A percentile compares a stretch with the other conserved stretches of the same genome.
phyloP scores from a whole-genome alignment of 1,140 invertebrate species.

The Saccostrea cuccullata region DNA sequence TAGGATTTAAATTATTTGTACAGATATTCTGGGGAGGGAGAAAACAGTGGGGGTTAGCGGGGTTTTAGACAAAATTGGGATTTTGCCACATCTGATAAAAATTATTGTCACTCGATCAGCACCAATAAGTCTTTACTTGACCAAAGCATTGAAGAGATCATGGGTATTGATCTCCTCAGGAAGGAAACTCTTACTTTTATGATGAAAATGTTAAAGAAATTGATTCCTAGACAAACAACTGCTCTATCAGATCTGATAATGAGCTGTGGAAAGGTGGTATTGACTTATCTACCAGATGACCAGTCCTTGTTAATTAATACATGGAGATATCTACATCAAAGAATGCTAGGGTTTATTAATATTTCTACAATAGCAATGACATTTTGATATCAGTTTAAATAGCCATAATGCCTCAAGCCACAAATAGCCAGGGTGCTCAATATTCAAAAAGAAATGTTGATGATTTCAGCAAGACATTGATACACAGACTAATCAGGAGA shows the following conservation, averaged over 20 bases:
- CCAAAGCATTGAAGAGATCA: neutral
- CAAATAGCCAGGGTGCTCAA: neutral
- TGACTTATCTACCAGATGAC: neutral
- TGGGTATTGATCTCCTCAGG: neutral
- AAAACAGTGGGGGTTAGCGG: neutral
- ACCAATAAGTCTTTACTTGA: neutral
- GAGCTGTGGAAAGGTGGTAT: neutral
- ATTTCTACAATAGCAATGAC: constrained; percentile 15
- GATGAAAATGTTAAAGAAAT: neutral
- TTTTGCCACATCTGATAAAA: neutral
- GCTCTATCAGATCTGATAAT: neutral
- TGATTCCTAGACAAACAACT: neutral
- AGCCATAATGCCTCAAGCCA: neutral
- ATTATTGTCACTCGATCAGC: neutral
- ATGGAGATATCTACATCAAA: constrained; percentile 28
- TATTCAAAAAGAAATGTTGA: neutral
- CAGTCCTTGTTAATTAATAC: neutral
- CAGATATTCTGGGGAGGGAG: neutral
- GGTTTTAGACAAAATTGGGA: neutral
- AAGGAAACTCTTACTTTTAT: neutral
- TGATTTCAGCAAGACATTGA: neutral
- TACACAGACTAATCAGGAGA: constrained; percentile 27
- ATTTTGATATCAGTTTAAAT: constrained; percentile 28
- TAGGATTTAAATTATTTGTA: constrained; percentile 21
- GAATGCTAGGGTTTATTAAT: constrained; percentile 1